A percentile compares a stretch with the other conserved stretches of the same genome.
Conservation (phyloP, 2,113 vertebrate species). For the Pardalotus punctatus region DNA sequence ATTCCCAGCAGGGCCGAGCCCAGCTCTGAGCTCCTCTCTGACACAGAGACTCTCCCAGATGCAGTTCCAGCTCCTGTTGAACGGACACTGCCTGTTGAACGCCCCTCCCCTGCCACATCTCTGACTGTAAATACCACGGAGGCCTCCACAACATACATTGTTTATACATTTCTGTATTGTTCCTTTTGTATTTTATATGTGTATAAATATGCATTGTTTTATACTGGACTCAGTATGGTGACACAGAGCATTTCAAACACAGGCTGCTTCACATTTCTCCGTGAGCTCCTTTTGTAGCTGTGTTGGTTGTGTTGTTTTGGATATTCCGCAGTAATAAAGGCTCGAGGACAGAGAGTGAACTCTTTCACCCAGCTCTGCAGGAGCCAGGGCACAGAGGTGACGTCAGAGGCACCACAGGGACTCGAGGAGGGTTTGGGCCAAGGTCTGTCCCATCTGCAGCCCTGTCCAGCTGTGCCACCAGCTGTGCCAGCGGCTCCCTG, state of each 20-base stretch:
- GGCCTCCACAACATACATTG: conserved; percentile 19
- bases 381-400: not conserved
- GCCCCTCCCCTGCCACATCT: not conserved
- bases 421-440: rapidly evolving
- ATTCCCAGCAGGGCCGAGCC: not conserved
- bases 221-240: conserved; percentile 68
- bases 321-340: conserved; percentile 73
- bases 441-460: not conserved
- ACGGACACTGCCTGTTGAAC: not conserved
- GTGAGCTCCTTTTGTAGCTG: conserved; percentile 72
- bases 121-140: conserved; percentile 30
- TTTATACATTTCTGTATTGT: conserved; percentile 75
- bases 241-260: conserved; percentile 82
- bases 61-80: not conserved
- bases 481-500: not conserved
- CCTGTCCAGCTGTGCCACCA: not conserved
- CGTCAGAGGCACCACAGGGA: not conserved
- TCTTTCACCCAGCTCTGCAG: not conserved
- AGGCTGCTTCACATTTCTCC: conserved; percentile 73
- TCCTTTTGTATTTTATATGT: conserved; percentile 68
- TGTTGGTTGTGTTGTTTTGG: conserved; percentile 64
- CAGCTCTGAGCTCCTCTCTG: not conserved
- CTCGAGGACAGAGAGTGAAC: not conserved
- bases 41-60: not conserved
- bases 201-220: conserved; percentile 71